Evolutionary conservation across 2,888 invertebrate genomes (phyloP), one percentile per base, ranked within the genome.

Genomic region (Blera fallax): DNA sequence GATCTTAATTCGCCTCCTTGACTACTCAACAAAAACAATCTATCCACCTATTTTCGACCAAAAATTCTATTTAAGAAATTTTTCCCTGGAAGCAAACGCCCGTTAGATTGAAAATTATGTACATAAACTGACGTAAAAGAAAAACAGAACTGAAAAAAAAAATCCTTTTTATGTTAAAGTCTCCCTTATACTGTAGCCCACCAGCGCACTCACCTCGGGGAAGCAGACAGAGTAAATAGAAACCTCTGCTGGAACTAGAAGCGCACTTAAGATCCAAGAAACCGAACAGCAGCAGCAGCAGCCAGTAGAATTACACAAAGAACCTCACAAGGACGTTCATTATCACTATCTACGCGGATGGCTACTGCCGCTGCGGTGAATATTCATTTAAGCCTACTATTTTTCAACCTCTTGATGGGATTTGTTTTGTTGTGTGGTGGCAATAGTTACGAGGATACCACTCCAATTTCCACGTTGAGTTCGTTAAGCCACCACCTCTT

Each of bases 301-400:
- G n/a, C n/a, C n/a, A n/a, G n/a, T n/a, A n/a, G 37, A 72, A 65
- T 79, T 72, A 65, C 48, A 65, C 56, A 64, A 54, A 79, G 45
- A 11, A 58, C 56, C 50, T 64, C 40, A 27, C 56, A 79, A 58
- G 72, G 79, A 10, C 64, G 62, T 72, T 64, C 72, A 79, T 72
- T 72, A 70, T 58, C 54, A 58, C 72, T 64, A 74, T 54, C 27
- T 52, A n/a, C n/a, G n/a, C 21, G n/a, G 27, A 52, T 24, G 43
- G 43, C 54, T 52, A 43, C 52, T 62, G 29, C 64, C 40, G 16
- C 24, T 58, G 18, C 50, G 62, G 72, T 72, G 72, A 56, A 50
- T 78, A 64, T 70, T 78, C 64, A 74, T 64, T 64, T 43, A 27
- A 27, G 62, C 43, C 62, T 43, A 52, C 43, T 45, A 70, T 58